phyloP scores from a whole-genome alignment of 1,140 invertebrate species.

The Diprion similis region DNA sequence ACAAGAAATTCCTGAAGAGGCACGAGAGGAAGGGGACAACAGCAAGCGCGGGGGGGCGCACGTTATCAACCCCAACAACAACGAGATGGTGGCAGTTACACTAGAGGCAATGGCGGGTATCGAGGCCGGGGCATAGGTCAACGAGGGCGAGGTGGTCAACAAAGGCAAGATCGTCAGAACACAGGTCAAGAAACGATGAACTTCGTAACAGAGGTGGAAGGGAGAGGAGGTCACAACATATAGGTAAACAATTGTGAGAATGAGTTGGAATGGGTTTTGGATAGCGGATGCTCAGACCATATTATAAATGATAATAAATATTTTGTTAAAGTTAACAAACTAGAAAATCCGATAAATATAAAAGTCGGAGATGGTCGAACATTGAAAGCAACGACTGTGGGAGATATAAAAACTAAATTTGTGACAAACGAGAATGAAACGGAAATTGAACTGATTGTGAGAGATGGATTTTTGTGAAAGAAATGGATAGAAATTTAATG shows the following conservation, averaged over 20 bases:
- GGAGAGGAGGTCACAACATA: neutral
- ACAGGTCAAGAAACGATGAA: too few species aligned
- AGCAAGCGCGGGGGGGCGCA: slow-evolving; percentile 3
- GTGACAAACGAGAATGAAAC: slow-evolving; percentile 22
- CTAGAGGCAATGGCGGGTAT: too few species aligned
- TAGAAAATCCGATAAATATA: slow-evolving; percentile 31
- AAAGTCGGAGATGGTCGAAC: slow-evolving; percentile 36
- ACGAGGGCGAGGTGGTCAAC: slow-evolving; percentile 5
- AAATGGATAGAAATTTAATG: slow-evolving; percentile 34
- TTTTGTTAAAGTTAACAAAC: slow-evolving; percentile 25
- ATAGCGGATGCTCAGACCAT: slow-evolving; percentile 33
- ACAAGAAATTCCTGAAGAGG: slow-evolving; percentile 5
- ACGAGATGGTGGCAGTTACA: slow-evolving; percentile 5
- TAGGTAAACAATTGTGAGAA: slow-evolving; percentile 17
- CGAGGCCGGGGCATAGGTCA: neutral
- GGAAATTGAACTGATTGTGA: slow-evolving; percentile 19
- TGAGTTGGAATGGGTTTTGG: slow-evolving; percentile 33
- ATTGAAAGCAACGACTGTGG: slow-evolving; percentile 33
- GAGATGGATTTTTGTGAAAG: slow-evolving; percentile 27
- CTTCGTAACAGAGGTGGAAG: slow-evolving; percentile 25
- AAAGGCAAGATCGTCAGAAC: slow-evolving; percentile 15
- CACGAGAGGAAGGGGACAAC: neutral
- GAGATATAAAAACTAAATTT: slow-evolving; percentile 27
- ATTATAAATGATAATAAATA: slow-evolving; percentile 30
- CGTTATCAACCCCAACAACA: slow-evolving; percentile 14